Evolutionary conservation across 2,888 invertebrate species (phyloP).

Genomic region (Serrognathus titanus): DNA sequence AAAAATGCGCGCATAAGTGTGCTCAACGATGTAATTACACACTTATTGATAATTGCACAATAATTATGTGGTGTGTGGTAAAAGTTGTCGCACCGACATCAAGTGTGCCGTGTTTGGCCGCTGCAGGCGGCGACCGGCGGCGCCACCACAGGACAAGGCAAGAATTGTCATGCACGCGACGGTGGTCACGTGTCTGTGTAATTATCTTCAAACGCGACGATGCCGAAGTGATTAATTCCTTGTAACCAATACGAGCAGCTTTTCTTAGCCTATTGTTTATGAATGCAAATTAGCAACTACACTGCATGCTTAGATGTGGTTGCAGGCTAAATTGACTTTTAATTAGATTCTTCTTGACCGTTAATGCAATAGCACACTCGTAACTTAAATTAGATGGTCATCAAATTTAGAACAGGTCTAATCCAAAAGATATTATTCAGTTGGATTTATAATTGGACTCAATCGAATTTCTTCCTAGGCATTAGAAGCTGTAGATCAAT

Average conservation of each 20-base stretch:
- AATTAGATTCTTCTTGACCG: neutral
- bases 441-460: no score
- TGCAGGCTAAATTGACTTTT: neutral
- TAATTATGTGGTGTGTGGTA: neutral
- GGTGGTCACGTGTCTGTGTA: neutral
- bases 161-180: conserved; percentile 2
- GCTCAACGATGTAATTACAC: neutral
- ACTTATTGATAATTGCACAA: conserved; percentile 1
- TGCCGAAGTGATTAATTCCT: no score
- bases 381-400: no score
- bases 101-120: neutral
- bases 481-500: no score
- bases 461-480: no score
- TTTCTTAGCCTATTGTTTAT: neutral
- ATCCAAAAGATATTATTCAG: no score
- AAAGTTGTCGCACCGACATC: neutral
- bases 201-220: neutral
- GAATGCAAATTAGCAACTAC: neutral
- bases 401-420: no score
- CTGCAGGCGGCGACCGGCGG: neutral
- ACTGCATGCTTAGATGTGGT: neutral
- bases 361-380: no score
- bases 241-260: neutral
- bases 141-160: neutral
- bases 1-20: neutral